These are phyloP conservation scores for Sinopyrophorus schimmeli DNA, from an alignment of 2,888 invertebrate genomes.

Conservation along the genomic window DNA sequence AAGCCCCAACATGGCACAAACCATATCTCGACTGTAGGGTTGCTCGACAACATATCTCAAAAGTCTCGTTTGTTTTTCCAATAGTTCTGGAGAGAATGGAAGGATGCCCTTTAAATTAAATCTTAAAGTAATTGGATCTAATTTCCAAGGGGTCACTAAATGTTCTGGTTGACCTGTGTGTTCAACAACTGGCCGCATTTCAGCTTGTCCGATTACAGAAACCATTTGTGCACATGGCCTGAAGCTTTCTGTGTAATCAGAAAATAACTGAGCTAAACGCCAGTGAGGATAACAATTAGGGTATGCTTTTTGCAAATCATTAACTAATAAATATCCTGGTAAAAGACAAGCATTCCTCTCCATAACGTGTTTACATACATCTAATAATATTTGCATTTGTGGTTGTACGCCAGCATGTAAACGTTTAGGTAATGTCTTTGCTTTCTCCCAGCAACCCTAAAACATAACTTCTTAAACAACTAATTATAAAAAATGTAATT, in stretches of 20 bases:
- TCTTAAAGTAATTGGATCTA: slow-evolving; percentile 79
- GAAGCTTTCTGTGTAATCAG: slow-evolving; percentile 91
- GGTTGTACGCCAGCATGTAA: slow-evolving; percentile 80
- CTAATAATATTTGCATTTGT: slow-evolving; percentile 78
- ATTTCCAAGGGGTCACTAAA: slow-evolving; percentile 88
- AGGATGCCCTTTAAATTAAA: slow-evolving; percentile 75
- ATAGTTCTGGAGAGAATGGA: slow-evolving; percentile 85
- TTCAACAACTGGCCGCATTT: slow-evolving; percentile 92
- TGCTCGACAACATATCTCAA: slow-evolving; percentile 90
- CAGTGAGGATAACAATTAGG: slow-evolving; percentile 90
- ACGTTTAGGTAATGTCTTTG: slow-evolving; percentile 76
- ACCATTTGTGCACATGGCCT: slow-evolving; percentile 95
- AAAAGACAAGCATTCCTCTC: slow-evolving; percentile 89
- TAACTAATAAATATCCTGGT: slow-evolving; percentile 93
- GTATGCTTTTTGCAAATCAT: slow-evolving; percentile 90
- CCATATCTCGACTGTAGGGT: slow-evolving; percentile 95
- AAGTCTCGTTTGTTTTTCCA: slow-evolving; percentile 86
- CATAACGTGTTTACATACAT: slow-evolving; percentile 86
- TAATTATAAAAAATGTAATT: slow-evolving; percentile 4
- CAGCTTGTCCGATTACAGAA: slow-evolving; percentile 85
- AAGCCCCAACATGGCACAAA: slow-evolving; percentile 90
- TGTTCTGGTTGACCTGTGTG: slow-evolving; percentile 90
- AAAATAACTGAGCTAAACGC: slow-evolving; percentile 85
- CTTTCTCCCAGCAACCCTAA: slow-evolving; percentile 85
- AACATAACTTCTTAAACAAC: slow-evolving; percentile 24